Base-by-base conservation (phyloP, 2,888 invertebrate genomes). In the Melieria crassipennis region DNA sequence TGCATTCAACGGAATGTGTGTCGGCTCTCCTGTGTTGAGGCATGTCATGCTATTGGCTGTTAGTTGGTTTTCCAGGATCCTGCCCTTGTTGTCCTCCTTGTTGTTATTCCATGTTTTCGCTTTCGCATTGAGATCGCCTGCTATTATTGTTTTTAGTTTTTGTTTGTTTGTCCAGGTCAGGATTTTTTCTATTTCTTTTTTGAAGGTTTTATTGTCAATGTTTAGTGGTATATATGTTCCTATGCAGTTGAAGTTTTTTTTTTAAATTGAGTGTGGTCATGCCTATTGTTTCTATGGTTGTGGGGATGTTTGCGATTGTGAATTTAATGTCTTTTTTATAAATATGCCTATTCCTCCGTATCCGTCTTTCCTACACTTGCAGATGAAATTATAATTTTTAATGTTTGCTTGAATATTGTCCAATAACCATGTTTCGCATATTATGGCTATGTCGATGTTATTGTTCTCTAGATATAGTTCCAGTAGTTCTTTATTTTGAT, bases 281-380 rank as follows among this genome's bases (percentile, higher is more conserved):
- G 6, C 65, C 69, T 1, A 61, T 16, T 1, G 9, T 10, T 58
- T 72, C 65, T 16, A 13, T 48, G 1, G 47, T 48, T 1, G 5
- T n/a, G 10, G 43, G 10, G 4, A 47, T 1, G 7, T 56, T 48
- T 0, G 65, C 9, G 3, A 69, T 42, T 10, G 43, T 43, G 48
- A 69, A 72, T 48, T 52, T 48, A 3, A 72, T 69, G 5, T 30
- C 4, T 65, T 47, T 72, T 55, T 67, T 4, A 63, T n/a, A n/a
- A 58, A 63, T 4, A 63, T 67, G 13, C 63, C 71, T 5, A 71
- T 58, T 0, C 71, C 71, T 4, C 72, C 69, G 43, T 55, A 72
- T 0, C 72, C 72, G 4, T 72, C 68, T 5, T 13, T 46, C 30
- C 69, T 58, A 13, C 9, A 45, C 30, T 69, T 69, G 11, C 13